A percentile compares a stretch with the other conserved stretches of the same genome.
These are phyloP conservation scores for Timema cristinae DNA, from an alignment of 2,888 invertebrate species.

Conservation along the genomic window DNA sequence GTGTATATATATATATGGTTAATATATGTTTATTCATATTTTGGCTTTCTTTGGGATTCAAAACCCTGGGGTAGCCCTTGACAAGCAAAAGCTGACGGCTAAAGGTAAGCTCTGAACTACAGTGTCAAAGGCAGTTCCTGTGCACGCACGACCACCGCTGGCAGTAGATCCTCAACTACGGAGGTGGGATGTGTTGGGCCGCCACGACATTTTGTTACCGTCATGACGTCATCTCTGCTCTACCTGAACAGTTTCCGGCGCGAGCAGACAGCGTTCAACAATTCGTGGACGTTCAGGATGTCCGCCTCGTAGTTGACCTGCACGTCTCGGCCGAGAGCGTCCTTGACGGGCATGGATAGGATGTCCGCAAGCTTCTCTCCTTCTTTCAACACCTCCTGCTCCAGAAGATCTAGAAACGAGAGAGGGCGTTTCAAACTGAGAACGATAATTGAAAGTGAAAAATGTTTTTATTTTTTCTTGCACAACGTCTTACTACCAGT, in stretches of 20 bases:
- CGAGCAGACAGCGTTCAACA: conserved; percentile 64
- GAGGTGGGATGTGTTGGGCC: conserved; percentile 52
- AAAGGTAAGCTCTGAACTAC: no score
- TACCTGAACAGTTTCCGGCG: conserved; percentile 60
- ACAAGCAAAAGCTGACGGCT: no score
- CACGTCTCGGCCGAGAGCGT: conserved; percentile 67
- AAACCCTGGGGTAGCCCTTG: no score
- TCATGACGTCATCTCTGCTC: no score
- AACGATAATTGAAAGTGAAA: background rate
- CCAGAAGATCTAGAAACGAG: conserved; percentile 55
- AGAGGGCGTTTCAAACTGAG: conserved; percentile 28
- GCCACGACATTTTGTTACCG: no score
- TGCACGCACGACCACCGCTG: no score
- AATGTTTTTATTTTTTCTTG: background rate
- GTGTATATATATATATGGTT: no score
- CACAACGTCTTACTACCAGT: no score
- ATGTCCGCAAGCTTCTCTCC: conserved; percentile 74
- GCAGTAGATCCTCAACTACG: conserved; percentile 64
- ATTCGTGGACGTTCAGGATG: conserved; percentile 66
- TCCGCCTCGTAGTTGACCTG: conserved; percentile 67
- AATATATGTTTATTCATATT: no score
- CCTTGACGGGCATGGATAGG: conserved; percentile 73
- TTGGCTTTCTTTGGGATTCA: no score
- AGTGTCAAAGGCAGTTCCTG: no score
- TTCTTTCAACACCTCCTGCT: conserved; percentile 64